Evolutionary conservation across 2,113 vertebrate genomes (phyloP).

Genomic region (Dicaeum eximium): DNA sequence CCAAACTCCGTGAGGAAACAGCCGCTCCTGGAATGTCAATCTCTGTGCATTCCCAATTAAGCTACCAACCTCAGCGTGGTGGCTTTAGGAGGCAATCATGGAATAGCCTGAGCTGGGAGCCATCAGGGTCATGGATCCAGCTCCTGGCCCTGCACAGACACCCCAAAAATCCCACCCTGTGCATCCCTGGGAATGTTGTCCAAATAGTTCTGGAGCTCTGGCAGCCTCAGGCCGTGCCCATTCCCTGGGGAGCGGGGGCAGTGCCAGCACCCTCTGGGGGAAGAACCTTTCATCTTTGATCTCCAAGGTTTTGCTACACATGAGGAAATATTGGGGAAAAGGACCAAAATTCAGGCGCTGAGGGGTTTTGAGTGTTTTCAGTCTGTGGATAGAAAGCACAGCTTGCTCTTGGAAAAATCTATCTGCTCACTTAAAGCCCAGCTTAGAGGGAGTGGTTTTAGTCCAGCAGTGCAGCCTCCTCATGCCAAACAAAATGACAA

Average conservation of each 20-base stretch:
- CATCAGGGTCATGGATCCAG: neutral
- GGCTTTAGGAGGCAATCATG: neutral
- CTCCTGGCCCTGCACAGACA: rapidly evolving
- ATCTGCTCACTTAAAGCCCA: neutral
- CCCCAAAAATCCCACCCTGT: neutral
- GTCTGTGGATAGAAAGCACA: neutral
- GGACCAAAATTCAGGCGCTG: neutral
- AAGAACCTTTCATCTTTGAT: neutral
- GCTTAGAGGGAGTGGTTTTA: neutral
- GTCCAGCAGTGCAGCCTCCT: neutral
- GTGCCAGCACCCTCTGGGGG: neutral
- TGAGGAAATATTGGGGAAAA: neutral
- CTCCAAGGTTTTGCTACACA: neutral
- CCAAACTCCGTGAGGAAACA: neutral
- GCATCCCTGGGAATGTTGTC: rapidly evolving
- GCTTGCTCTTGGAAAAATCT: neutral
- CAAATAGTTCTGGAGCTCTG: neutral
- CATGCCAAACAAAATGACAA: neutral
- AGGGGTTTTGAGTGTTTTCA: neutral
- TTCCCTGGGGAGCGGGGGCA: neutral
- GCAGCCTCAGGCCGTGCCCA: neutral
- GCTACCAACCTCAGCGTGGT: neutral
- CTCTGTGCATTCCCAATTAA: neutral
- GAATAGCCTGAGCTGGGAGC: neutral
- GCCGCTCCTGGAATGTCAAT: no score